Conservation (phyloP, 2,113 vertebrate genomes). For the Dromaius novaehollandiae region DNA sequence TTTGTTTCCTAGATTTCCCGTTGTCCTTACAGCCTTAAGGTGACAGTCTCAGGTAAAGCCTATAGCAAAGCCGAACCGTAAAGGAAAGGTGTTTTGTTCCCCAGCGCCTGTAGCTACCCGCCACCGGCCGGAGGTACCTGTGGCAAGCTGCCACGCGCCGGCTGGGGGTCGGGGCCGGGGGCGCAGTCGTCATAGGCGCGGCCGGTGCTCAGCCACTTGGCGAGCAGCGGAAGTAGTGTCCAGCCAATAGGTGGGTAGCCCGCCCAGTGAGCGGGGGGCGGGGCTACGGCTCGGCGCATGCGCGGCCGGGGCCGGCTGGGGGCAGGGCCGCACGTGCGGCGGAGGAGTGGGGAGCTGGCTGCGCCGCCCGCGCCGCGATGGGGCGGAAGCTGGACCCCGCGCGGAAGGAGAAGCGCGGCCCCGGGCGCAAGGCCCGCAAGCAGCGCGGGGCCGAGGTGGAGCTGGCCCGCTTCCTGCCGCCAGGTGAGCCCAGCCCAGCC, state of each 20-base stretch:
- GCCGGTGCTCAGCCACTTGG: not conserved
- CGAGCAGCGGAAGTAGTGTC: accelerated
- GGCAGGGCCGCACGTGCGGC: not conserved
- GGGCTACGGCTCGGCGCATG: not conserved
- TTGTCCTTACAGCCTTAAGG: too few species aligned
- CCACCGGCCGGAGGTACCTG: too few species aligned
- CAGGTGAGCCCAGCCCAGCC: slow-evolving; percentile 66
- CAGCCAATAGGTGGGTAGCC: not conserved
- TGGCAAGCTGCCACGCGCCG: too few species aligned
- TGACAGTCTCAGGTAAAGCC: too few species aligned
- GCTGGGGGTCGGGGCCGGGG: too few species aligned
- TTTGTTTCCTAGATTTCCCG: too few species aligned
- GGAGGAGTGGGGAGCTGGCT: not conserved
- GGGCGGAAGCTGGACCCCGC: slow-evolving; percentile 91
- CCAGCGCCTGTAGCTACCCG: too few species aligned
- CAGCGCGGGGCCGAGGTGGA: slow-evolving; percentile 92
- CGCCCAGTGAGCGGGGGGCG: not conserved
- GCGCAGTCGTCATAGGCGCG: too few species aligned
- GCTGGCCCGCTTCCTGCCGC: slow-evolving; percentile 81
- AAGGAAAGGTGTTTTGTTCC: too few species aligned
- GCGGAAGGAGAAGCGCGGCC: slow-evolving; percentile 87
- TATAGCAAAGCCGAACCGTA: too few species aligned
- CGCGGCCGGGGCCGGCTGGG: not conserved
- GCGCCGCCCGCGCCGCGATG: slow-evolving; percentile 71
- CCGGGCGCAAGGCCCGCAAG: slow-evolving; percentile 89